Percentiles rank a stretch among this genome's conserved stretches.
These are phyloP conservation scores for Heliconius hermathena DNA, from an alignment of 1,140 invertebrate species.

Conservation along the genomic window DNA sequence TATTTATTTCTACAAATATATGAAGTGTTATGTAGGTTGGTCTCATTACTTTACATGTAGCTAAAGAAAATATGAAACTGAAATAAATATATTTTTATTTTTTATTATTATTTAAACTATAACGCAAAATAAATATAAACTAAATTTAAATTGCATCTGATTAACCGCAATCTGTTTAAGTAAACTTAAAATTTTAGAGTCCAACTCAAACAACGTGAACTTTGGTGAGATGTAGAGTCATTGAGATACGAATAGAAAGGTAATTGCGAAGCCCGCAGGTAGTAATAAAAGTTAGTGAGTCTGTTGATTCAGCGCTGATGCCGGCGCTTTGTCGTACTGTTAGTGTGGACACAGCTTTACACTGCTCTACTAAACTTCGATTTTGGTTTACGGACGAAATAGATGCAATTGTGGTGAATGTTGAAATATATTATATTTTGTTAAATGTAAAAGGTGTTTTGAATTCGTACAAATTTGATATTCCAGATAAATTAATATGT, in stretches of 20 bases:
- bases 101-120: no score
- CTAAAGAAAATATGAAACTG: no score
- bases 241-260: constrained; percentile 22
- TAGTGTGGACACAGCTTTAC: constrained; percentile 22
- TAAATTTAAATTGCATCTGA: background rate
- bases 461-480: background rate
- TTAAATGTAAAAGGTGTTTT: background rate
- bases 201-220: background rate
- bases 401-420: background rate
- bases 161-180: background rate
- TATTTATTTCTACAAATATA: no score
- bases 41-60: no score
- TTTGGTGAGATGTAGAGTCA: constrained; percentile 5
- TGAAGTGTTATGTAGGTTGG: no score
- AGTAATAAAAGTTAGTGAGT: constrained; percentile 33
- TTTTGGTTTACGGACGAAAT: background rate
- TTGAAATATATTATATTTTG: background rate
- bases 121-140: background rate
- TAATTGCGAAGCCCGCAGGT: constrained; percentile 29
- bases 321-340: constrained; percentile 30
- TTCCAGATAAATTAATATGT: background rate
- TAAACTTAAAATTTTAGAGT: constrained; percentile 4
- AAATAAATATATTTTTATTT: no score
- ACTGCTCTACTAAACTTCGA: background rate
- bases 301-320: constrained; percentile 25